phyloP scores from a whole-genome alignment of 2,888 invertebrate species.

The Pristionchus fissidentatus region DNA sequence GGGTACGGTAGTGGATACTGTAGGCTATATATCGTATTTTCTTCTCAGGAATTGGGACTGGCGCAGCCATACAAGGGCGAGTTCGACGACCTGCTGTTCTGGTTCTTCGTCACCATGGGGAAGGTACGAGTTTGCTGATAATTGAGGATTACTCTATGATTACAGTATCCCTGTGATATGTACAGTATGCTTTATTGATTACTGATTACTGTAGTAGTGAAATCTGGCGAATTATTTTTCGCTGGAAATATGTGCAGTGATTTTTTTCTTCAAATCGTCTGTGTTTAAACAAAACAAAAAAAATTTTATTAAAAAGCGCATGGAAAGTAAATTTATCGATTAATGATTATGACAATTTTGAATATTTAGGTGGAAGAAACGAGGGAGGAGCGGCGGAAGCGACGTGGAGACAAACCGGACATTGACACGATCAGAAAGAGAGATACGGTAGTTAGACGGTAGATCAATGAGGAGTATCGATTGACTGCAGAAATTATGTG shows the following conservation, averaged over 20 bases:
- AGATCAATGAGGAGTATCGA: neutral
- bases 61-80: constrained; percentile 54
- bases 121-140: neutral
- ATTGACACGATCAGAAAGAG: neutral
- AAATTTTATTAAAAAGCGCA: too few species aligned
- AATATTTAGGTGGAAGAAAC: neutral
- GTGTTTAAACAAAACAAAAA: too few species aligned
- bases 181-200: too few species aligned
- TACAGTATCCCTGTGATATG: too few species aligned
- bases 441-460: neutral
- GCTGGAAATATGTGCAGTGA: neutral
- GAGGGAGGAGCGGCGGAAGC: constrained; percentile 13
- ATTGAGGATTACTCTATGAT: neutral
- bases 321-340: neutral
- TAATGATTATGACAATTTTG: neutral
- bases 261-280: neutral
- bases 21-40: neutral
- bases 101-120: constrained; percentile 69
- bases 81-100: constrained; percentile 71
- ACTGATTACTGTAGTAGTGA: too few species aligned
- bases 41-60: constrained; percentile 51
- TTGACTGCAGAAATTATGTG: too few species aligned
- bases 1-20: neutral
- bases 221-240: too few species aligned
- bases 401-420: neutral